Evolutionary conservation across 30 jellyfish, hydroid and myxozoan genomes (phyloP).

Genomic region (Turritopsis rubra): DNA sequence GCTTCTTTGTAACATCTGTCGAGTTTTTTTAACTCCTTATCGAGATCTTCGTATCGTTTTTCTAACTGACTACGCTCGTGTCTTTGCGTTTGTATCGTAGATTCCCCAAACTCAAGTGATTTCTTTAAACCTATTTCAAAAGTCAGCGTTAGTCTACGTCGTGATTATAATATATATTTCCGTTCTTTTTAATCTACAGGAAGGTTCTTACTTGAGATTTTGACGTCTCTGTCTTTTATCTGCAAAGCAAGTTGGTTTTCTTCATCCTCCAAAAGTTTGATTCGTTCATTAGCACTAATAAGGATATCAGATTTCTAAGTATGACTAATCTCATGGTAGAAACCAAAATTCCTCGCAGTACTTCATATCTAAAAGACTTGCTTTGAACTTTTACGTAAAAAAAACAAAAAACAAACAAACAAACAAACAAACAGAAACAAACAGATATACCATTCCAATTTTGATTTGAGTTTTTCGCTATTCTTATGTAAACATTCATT

Average conservation of each 20-base stretch:
- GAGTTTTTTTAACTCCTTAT: conserved; percentile 25
- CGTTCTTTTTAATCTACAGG: background rate
- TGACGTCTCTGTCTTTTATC: conserved; percentile 40
- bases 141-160: background rate
- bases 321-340: no score
- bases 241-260: background rate
- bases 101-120: conserved; percentile 25
- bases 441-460: conserved; percentile 44
- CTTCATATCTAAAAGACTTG: no score
- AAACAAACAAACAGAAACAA: background rate
- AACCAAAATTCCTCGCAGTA: no score
- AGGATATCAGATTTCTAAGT: background rate
- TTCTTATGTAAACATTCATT: conserved; percentile 49
- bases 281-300: conserved; percentile 44
- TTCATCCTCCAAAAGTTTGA: conserved; percentile 45
- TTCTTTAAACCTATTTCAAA: conserved; percentile 28
- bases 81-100: conserved; percentile 20
- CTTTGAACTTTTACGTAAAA: no score
- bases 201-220: conserved; percentile 29
- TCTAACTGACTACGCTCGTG: conserved; percentile 27
- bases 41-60: conserved; percentile 15
- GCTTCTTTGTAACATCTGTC: conserved; percentile 34
- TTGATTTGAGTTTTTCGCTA: conserved; percentile 40
- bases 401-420: no score
- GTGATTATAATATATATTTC: background rate